Base-by-base conservation (phyloP, 30 jellyfish, hydroid and myxozoan species). In the Cassiopea andromeda region DNA sequence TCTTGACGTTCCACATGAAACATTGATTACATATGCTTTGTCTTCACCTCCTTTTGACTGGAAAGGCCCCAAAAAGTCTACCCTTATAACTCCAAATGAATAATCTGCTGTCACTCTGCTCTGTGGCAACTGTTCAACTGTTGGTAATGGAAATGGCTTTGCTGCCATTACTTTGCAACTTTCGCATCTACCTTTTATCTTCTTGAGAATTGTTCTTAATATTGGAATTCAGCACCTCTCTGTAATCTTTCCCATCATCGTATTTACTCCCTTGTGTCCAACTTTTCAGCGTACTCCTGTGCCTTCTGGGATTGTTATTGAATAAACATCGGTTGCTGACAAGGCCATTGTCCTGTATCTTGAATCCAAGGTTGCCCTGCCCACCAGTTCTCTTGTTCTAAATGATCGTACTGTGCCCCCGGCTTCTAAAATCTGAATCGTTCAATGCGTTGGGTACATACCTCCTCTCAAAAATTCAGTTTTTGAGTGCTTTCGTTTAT, bases 141-240 rank as follows among this genome's bases (percentile, higher is more conserved):
- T 71, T 69, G 92, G 92, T 27, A 17, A 44, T 84, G 92, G 85
- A 84, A 5, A 84, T 13, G 92, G 92, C 78, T 84, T 59, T 69
- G 92, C 85, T 84, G 84, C 77, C 92, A 84, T 84, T 14, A 84
- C 58, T 57, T 84, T 84, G 85, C 92, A 84, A 16, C 43, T 84
- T 58, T 72, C 92, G 50, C 92, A 84, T 43, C 70, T 84, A 15
- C 44, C 47, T 50, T 70, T 73, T 5, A 84, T 66, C 85, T 84
- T 73, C 59, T 84, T 84, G 18, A 84, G 64, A 18, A 69, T 48
- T 17, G 92, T 84, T 71, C 85, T 48, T 54, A 84, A 72, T 45
- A 85, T 45, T 69, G 92, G 92, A 70, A 84, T 72, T 85, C 92
- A 84, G 46, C 2, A 69, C 3, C 15, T 64, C 43, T 64, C 73